Percentiles rank a stretch among this genome's conserved stretches.
These are phyloP conservation scores for Globodera rostochiensis DNA, from an alignment of 1,140 invertebrate genomes.

Conservation along the genomic window DNA sequence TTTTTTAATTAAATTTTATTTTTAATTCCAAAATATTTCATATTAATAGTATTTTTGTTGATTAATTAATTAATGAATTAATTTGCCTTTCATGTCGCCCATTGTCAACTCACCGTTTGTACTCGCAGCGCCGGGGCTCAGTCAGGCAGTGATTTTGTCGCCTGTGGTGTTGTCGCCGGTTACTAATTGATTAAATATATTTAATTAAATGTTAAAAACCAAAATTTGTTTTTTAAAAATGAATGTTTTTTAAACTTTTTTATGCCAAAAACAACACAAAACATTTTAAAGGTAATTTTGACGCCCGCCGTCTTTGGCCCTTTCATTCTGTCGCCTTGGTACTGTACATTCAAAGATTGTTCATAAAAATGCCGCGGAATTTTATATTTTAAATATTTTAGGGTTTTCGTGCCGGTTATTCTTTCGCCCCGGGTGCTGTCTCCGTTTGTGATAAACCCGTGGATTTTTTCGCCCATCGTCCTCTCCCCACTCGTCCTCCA, in stretches of 20 bases:
- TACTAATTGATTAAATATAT: constrained; percentile 22
- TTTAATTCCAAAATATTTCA: too few relatives aligned
- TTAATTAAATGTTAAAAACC: too few relatives aligned
- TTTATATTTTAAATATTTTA: background rate
- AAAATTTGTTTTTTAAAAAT: background rate
- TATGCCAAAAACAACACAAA: background rate
- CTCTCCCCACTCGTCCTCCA: constrained; percentile 42
- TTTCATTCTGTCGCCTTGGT: constrained; percentile 55
- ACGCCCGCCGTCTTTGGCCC: constrained; percentile 55
- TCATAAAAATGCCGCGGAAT: background rate
- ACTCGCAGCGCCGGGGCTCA: constrained; percentile 21
- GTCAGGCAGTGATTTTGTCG: constrained; percentile 49
- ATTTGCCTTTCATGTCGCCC: background rate
- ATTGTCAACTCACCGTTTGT: constrained; percentile 11
- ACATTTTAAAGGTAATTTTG: constrained; percentile 39
- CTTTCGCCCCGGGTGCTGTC: constrained; percentile 50
- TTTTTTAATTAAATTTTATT: background rate
- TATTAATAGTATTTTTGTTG: too few relatives aligned
- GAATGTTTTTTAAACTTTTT: background rate
- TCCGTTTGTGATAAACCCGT: constrained; percentile 40
- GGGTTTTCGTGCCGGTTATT: constrained; percentile 52
- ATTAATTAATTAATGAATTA: too few relatives aligned
- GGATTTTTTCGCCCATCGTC: constrained; percentile 44
- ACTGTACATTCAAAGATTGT: background rate
- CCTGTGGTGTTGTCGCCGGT: constrained; percentile 45